Percentiles rank a stretch among this genome's conserved stretches.
Evolutionary conservation across 2,113 vertebrate species (phyloP).

Genomic region (Rhea pennata): DNA sequence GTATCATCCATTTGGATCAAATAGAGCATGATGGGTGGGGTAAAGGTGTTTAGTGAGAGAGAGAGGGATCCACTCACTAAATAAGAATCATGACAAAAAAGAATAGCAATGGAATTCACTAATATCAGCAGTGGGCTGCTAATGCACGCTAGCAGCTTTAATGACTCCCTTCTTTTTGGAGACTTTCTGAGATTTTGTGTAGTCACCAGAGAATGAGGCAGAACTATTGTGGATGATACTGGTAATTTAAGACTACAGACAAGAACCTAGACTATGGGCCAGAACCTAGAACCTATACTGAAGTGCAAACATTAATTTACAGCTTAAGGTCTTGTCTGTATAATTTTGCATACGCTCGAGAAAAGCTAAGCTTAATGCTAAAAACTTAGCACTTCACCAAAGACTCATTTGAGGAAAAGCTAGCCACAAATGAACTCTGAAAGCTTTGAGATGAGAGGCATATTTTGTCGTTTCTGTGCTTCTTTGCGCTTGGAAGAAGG

Average conservation of each 20-base stretch:
- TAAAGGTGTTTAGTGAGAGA: background rate
- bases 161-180: background rate
- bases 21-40: background rate
- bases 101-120: background rate
- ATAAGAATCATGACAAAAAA: background rate
- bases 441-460: background rate
- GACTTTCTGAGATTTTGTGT: background rate
- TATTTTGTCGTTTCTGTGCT: background rate
- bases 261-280: background rate
- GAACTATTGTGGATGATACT: background rate
- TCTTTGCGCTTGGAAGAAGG: background rate
- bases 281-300: background rate
- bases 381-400: background rate
- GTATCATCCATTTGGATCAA: background rate
- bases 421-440: background rate
- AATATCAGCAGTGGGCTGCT: background rate
- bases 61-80: background rate
- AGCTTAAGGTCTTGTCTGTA: background rate
- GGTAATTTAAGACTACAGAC: background rate
- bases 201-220: background rate
- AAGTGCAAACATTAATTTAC: background rate
- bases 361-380: background rate
- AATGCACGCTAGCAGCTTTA: background rate
- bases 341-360: background rate
- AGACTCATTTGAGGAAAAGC: background rate